Conservation (phyloP, 2,888 invertebrate genomes). For the Drosophila prolongata region DNA sequence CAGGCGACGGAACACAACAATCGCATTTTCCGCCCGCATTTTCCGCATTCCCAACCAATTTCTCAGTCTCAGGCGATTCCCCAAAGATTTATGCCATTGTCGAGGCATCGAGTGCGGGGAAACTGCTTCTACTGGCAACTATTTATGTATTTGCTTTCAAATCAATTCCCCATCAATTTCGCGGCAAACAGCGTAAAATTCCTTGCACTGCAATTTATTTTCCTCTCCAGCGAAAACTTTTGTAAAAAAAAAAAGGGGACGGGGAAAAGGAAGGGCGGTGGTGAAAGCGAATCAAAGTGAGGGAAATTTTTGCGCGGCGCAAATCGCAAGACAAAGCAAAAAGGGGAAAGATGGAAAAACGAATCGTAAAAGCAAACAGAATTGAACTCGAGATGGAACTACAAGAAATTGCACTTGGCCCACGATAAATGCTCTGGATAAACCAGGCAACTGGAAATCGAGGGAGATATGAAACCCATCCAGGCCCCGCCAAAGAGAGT, state of each 20-base stretch:
- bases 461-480: background rate
- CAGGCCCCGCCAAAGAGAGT: conserved; percentile 24
- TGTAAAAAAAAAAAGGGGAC: background rate
- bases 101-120: conserved; percentile 8
- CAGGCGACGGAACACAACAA: conserved; percentile 57
- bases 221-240: conserved; percentile 46
- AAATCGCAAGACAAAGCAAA: conserved; percentile 47
- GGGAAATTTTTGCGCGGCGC: conserved; percentile 35
- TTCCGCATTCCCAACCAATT: conserved; percentile 65
- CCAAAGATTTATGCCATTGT: conserved; percentile 68
- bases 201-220: conserved; percentile 75
- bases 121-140: conserved; percentile 62
- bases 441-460: conserved; percentile 44
- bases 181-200: conserved; percentile 66
- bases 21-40: conserved; percentile 56
- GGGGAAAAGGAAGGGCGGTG: background rate
- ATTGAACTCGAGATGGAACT: conserved; percentile 60
- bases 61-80: conserved; percentile 54
- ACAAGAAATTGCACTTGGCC: conserved; percentile 73
- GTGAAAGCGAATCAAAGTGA: conserved; percentile 42
- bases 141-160: conserved; percentile 80
- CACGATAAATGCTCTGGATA: conserved; percentile 74
- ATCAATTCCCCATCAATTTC: conserved; percentile 78
- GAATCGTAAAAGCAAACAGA: conserved; percentile 47
- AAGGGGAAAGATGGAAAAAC: conserved; percentile 14